These are phyloP conservation scores for Linyphia triangularis DNA, from an alignment of 2,888 invertebrate genomes.

Conservation along the genomic window DNA sequence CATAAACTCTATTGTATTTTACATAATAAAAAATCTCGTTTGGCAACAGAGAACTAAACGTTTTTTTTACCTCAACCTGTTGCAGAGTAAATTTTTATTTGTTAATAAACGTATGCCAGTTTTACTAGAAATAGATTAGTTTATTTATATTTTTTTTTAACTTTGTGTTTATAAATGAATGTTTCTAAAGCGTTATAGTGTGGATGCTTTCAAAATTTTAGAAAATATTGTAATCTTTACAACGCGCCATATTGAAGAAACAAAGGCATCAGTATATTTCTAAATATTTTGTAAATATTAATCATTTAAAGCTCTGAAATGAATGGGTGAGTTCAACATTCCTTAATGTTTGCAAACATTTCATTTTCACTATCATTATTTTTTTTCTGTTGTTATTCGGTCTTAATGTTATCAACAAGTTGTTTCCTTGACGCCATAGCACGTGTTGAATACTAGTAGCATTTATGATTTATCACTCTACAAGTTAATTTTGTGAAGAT, in stretches of 20 bases:
- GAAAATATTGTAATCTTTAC: constrained; percentile 27
- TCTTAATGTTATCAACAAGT: constrained; percentile 67
- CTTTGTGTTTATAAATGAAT: background rate
- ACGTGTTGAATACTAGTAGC: constrained; percentile 62
- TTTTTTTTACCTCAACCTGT: constrained; percentile 64
- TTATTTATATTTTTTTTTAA: background rate
- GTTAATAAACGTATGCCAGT: constrained; percentile 5
- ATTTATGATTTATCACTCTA: background rate
- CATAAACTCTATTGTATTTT: too few relatives aligned
- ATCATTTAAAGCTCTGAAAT: constrained; percentile 46
- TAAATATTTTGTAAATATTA: constrained; percentile 15
- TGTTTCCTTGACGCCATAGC: constrained; percentile 62
- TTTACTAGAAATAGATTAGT: background rate
- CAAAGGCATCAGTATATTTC: constrained; percentile 57
- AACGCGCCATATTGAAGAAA: constrained; percentile 71
- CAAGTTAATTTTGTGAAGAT: background rate
- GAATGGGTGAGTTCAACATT: constrained; percentile 60
- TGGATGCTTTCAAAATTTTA: background rate
- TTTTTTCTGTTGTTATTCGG: background rate
- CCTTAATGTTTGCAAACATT: background rate
- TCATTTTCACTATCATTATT: background rate
- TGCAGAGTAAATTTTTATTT: constrained; percentile 63
- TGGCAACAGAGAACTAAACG: constrained; percentile 57
- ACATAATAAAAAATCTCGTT: background rate
- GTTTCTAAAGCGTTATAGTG: background rate